Conservation (phyloP, 2,113 vertebrate species). For the Ramphastos sulfuratus region DNA sequence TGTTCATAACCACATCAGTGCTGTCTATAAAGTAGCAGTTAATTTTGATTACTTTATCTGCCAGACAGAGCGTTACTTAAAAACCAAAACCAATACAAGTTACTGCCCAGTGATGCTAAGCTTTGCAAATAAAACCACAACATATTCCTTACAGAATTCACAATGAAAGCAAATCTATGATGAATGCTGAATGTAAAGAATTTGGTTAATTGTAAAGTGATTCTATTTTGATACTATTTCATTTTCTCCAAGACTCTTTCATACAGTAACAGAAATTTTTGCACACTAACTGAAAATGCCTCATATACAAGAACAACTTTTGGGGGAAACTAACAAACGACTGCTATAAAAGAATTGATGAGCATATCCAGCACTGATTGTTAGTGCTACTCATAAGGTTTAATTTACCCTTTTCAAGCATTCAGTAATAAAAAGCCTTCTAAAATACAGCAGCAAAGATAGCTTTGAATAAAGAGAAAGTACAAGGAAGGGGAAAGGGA, state of each 20-base stretch:
- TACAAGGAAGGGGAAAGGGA: not conserved
- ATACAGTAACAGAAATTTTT: not conserved
- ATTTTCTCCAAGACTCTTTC: not conserved
- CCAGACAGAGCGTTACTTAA: not conserved
- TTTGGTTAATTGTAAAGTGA: conserved; percentile 38
- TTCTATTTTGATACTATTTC: not conserved
- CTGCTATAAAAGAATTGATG: not conserved
- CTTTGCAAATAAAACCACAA: not conserved
- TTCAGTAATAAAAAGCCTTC: not conserved
- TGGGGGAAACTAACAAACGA: not conserved
- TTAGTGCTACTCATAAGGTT: not conserved
- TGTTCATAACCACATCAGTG: not conserved
- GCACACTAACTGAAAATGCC: not conserved
- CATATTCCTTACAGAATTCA: not conserved
- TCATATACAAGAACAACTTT: not conserved
- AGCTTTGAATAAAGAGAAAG: not conserved
- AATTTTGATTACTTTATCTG: not conserved
- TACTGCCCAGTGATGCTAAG: not conserved
- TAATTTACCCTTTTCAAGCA: not conserved
- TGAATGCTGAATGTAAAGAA: not conserved
- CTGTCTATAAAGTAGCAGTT: not conserved
- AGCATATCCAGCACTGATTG: not conserved
- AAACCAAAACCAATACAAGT: not conserved
- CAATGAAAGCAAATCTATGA: not conserved
- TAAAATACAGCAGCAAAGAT: not conserved